Conservation (phyloP, 2,113 vertebrate genomes). For the Rhynchomys soricoides region DNA sequence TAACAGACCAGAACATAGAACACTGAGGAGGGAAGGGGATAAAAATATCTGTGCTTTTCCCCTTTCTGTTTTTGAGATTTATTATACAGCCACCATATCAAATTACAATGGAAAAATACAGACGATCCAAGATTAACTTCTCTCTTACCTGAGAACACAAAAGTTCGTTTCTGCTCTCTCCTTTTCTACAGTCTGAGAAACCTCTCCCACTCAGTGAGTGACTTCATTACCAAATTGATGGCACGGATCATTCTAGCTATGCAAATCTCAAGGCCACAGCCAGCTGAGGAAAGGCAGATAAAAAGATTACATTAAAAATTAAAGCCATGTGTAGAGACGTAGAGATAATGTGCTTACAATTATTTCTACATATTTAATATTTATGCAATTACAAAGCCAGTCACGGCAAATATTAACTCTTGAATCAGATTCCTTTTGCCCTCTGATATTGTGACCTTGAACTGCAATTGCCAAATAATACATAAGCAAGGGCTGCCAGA, state of each 20-base stretch:
- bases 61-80: slow-evolving; percentile 34
- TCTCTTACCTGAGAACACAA: slow-evolving; percentile 49
- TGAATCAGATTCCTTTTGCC: slow-evolving; percentile 44
- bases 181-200: slow-evolving; percentile 58
- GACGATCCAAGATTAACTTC: slow-evolving; percentile 54
- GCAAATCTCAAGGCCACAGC: slow-evolving; percentile 73
- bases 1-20: background rate
- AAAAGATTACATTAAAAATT: slow-evolving; percentile 80
- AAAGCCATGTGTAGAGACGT: slow-evolving; percentile 64
- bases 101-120: slow-evolving; percentile 46
- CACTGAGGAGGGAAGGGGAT: background rate
- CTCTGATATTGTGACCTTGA: slow-evolving; percentile 72
- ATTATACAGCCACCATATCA: slow-evolving; percentile 40
- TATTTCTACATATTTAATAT: slow-evolving; percentile 76
- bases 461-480: slow-evolving; percentile 49
- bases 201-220: slow-evolving; percentile 69
- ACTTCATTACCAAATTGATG: slow-evolving; percentile 76
- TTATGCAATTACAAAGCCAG: slow-evolving; percentile 74
- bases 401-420: slow-evolving; percentile 62
- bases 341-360: slow-evolving; percentile 72
- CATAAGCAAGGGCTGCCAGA: slow-evolving; percentile 32
- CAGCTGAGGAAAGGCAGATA: slow-evolving; percentile 46
- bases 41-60: background rate
- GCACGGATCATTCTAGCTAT: slow-evolving; percentile 62
- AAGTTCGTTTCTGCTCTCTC: slow-evolving; percentile 43